Evolutionary conservation across 2,797 vertebrate species (phyloP), one percentile per base, ranked within the genome.

Genomic region (Anguilla pacifica): DNA sequence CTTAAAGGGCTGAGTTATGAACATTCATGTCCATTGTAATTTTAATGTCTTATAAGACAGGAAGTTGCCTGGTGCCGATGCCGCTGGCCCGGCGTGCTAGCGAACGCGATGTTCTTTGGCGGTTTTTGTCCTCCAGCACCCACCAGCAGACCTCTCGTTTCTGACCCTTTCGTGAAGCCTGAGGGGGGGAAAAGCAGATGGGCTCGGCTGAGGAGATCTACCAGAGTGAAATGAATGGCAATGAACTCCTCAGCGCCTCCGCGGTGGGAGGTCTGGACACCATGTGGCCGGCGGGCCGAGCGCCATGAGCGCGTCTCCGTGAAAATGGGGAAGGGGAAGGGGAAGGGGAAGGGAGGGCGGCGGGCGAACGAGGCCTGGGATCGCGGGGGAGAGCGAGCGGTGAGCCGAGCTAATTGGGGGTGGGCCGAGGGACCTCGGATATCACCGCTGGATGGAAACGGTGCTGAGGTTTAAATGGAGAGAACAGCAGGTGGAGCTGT

Each of bases 401-500:
- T 25, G 43, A 64, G 72, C 64, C 84, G 70, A 28, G n/a, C 25
- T 53, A 35, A 22, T 6, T 35, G 6, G 46, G 25, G 57, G 67
- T n/a, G 15, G 28, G 79, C 4, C 6, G n/a, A 49, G 35, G 86
- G 70, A 61, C 81, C 46, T 53, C 6, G 3, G 91, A 86, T 95
- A 93, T 94, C 93, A 92, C 95, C 94, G 94, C 88, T 90, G 94
- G 94, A 94, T 92, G 94, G 93, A 91, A 74, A 93, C 84, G 84
- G 90, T 84, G 91, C 88, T 87, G 86, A 91, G 94, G 91, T 46
- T 91, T 92, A 93, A 93, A 89, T 90, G 93, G 87, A n/a, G 31
- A 39, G 39, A 51, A 74, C 43, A 11, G 35, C 3, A 79, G 39
- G 74, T 2, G 74, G 74, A 15, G 39, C 74, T 0, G 39, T 25